These are phyloP conservation scores for Idaea aversata DNA, from an alignment of 2,888 invertebrate species.

Conservation along the genomic window DNA sequence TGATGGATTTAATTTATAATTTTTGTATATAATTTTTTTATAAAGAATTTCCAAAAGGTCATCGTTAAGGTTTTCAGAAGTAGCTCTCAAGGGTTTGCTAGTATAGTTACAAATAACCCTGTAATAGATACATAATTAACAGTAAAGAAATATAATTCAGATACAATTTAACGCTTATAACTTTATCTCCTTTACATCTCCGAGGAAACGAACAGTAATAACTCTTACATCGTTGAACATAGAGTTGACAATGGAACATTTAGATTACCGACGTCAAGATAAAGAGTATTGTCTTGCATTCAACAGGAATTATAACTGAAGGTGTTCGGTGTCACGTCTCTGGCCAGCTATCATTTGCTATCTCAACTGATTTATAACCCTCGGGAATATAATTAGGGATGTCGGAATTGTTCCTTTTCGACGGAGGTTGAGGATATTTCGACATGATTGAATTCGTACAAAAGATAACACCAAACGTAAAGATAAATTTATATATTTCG, in stretches of 20 bases:
- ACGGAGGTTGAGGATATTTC: conserved; percentile 3
- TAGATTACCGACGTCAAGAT: conserved; percentile 1
- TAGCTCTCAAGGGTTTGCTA: no score
- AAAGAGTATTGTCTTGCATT: conserved; percentile 11
- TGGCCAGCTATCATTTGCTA: conserved; percentile 10
- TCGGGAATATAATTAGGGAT: conserved; percentile 11
- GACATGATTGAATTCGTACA: not conserved
- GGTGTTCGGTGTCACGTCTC: conserved; percentile 18
- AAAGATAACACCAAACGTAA: conserved; percentile 9
- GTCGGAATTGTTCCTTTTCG: conserved; percentile 1
- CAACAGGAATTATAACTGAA: conserved; percentile 10
- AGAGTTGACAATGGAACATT: not conserved
- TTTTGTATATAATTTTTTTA: no score
- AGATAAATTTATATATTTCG: not conserved
- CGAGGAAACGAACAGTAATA: not conserved
- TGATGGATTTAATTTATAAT: no score
- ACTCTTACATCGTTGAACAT: not conserved
- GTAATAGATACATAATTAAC: not conserved
- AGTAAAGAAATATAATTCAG: not conserved
- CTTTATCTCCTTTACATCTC: not conserved
- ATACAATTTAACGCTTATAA: not conserved
- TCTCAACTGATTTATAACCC: conserved; percentile 14
- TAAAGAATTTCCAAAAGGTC: no score
- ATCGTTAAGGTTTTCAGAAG: no score
- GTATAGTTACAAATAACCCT: not conserved